A percentile compares a stretch with the other conserved stretches of the same genome.
phyloP scores from a whole-genome alignment of 2,888 invertebrate species.

The Netelia fuscicornis region DNA sequence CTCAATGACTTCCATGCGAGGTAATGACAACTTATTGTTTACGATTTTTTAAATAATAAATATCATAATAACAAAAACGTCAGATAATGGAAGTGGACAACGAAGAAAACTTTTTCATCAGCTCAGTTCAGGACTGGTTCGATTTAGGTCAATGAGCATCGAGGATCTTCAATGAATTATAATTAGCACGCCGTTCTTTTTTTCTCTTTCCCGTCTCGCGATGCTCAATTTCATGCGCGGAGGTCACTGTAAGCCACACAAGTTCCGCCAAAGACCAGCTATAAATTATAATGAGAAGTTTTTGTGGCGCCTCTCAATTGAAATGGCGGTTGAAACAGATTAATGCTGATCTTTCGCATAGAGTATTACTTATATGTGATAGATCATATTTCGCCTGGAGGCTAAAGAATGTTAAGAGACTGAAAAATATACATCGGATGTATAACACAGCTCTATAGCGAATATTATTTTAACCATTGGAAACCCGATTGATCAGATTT shows the following conservation, averaged over 20 bases:
- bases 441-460: neutral
- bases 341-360: neutral
- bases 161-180: constrained; percentile 9
- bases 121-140: neutral
- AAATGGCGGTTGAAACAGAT: neutral
- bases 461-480: constrained; percentile 1
- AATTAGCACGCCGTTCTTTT: constrained; percentile 20
- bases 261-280: neutral
- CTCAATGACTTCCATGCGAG: constrained; percentile 87
- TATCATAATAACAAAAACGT: neutral
- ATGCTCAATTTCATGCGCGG: constrained; percentile 6
- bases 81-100: too few species aligned
- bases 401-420: neutral
- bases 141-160: constrained; percentile 25
- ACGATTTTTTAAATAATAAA: constrained; percentile 24
- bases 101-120: too few species aligned
- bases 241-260: neutral
- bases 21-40: constrained; percentile 81
- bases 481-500: constrained; percentile 9
- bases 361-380: neutral
- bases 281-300: constrained; percentile 12
- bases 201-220: constrained; percentile 25
- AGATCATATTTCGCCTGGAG: neutral
- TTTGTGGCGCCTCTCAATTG: neutral
- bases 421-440: neutral